These are phyloP conservation scores for Petrophora chlorosata DNA, from an alignment of 2,888 invertebrate genomes.

Conservation along the genomic window DNA sequence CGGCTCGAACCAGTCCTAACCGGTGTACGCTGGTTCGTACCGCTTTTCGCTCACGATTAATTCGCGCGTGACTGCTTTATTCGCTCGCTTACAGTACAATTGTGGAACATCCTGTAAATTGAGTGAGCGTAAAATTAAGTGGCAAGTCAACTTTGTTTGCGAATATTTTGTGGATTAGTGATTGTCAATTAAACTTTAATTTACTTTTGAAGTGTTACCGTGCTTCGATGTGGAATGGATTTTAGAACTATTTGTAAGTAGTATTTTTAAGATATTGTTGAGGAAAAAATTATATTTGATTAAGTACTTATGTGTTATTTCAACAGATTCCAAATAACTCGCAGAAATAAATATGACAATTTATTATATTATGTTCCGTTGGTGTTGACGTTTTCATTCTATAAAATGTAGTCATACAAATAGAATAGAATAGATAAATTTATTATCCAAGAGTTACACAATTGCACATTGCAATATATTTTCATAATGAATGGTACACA, in stretches of 20 bases:
- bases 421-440: too few species aligned
- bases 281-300: too few species aligned
- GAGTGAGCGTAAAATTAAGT: slow-evolving; percentile 21
- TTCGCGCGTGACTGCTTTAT: slow-evolving; percentile 15
- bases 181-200: slow-evolving; percentile 11
- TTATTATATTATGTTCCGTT: too few species aligned
- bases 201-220: slow-evolving; percentile 21
- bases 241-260: slow-evolving; percentile 19
- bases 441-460: too few species aligned
- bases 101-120: slow-evolving; percentile 28
- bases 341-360: too few species aligned
- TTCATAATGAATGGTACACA: too few species aligned
- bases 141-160: slow-evolving; percentile 14
- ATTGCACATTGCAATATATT: too few species aligned
- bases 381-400: too few species aligned
- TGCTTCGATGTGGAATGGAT: slow-evolving; percentile 19
- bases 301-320: too few species aligned
- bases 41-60: slow-evolving; percentile 14
- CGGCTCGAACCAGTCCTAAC: slow-evolving; percentile 48
- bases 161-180: slow-evolving; percentile 15
- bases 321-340: too few species aligned
- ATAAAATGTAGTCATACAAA: too few species aligned
- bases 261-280: too few species aligned
- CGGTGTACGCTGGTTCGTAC: slow-evolving; percentile 33
- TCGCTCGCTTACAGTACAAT: slow-evolving; percentile 25